Conservation (phyloP, 1,140 invertebrate species). For the Eurosta solidaginis region DNA sequence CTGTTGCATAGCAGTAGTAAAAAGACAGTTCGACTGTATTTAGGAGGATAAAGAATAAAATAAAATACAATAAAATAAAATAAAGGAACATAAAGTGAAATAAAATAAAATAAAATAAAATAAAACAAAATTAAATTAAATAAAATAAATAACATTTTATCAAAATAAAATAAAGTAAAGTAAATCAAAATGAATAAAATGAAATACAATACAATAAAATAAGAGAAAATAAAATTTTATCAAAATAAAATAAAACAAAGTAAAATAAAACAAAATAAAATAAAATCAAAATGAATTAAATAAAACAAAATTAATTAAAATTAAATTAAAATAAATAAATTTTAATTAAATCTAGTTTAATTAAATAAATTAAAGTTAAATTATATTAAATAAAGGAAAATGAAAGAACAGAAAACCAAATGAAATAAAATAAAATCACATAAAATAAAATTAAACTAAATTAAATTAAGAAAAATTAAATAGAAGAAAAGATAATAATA, state of each 20-base stretch:
- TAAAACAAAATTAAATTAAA: neutral
- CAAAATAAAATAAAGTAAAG: neutral
- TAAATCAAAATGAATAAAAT: neutral
- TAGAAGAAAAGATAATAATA: no score
- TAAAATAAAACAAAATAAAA: neutral
- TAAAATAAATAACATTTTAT: neutral
- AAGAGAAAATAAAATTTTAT: neutral
- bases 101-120: neutral
- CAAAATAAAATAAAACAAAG: neutral
- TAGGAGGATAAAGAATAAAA: no score
- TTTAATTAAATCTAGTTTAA: no score
- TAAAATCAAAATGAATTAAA: neutral
- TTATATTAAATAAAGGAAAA: no score
- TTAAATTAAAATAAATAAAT: neutral
- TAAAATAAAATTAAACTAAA: no score
- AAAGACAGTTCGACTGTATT: no score
- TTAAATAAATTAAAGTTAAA: no score
- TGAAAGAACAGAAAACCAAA: no score
- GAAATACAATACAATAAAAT: neutral
- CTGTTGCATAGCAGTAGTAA: no score
- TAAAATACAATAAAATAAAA: neutral
- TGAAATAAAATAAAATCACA: no score
- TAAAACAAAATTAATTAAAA: neutral
- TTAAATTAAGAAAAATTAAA: no score
- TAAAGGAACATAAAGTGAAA: neutral